Evolutionary conservation across 2,113 vertebrate species (phyloP).

Genomic region (Bos taurus): ARS-UCD2.0 NC_037357.1:133869501-133870000

Average conservation of each 20-base stretch:
- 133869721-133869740: accelerated
- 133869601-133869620: background rate
- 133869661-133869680: accelerated
- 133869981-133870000: accelerated
- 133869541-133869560: background rate
- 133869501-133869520: background rate
- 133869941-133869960: background rate
- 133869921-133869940: background rate
- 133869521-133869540: background rate
- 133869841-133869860: accelerated
- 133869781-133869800: too few relatives aligned
- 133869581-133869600: background rate
- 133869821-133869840: too few relatives aligned
- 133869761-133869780: too few relatives aligned
- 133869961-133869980: accelerated
- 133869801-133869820: too few relatives aligned
- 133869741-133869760: too few relatives aligned
- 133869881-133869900: background rate
- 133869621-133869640: background rate
- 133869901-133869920: background rate
- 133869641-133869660: background rate
- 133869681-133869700: background rate
- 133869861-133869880: background rate
- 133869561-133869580: background rate
- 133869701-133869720: background rate